Evolutionary conservation across 2,797 vertebrate species (phyloP), one percentile per base, ranked within the genome.

Genomic region (Enteromius afrohamiltoni): DNA sequence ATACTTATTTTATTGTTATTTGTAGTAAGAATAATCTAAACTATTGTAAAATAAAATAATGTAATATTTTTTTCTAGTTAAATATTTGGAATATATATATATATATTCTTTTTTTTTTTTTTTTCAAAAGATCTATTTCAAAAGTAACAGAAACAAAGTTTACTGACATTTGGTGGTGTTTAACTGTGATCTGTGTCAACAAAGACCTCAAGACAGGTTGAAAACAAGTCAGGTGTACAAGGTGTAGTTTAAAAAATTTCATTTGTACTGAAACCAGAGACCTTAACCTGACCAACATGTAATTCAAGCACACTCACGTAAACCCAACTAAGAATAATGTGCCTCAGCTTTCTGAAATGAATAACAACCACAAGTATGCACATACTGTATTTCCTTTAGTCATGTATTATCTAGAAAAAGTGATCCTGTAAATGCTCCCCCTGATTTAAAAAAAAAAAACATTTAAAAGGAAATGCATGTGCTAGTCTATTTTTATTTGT

Each of bases 261-360:
- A 47, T 47, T 11, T n/a, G n/a, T 13, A 70, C 19, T 83, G 82
- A 78, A 83, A 49, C 74, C 74, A 70, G 74, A 77, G 37, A 70
- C 37, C 64, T 58, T 69, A 37, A 60, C 47, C 60, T 69, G 34
- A 21, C 17, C 74, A 55, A 55, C 34, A 21, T 77, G 49, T 67
- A 67, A 82, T 82, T 76, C 49, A 17, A 76, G 79, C 34, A 71
- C 42, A 21, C 42, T 42, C 21, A 19, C 2, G 26, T 26, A 47
- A 83, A 83, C 51, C 21, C 7, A 47, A 53, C n/a, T 34, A 68
- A 37, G 31, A 82, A 42, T 11, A 58, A 76, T 29, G 16, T 17
- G 47, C 47, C 34, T 34, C 31, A 34, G 31, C 31, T 60, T 42
- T 75, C 70, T 67, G 3, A 53, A 75, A 42, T 68, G 31, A 34